These are phyloP conservation scores for Trichopria drosophilae DNA, from an alignment of 2,888 invertebrate genomes.

Conservation along the genomic window DNA sequence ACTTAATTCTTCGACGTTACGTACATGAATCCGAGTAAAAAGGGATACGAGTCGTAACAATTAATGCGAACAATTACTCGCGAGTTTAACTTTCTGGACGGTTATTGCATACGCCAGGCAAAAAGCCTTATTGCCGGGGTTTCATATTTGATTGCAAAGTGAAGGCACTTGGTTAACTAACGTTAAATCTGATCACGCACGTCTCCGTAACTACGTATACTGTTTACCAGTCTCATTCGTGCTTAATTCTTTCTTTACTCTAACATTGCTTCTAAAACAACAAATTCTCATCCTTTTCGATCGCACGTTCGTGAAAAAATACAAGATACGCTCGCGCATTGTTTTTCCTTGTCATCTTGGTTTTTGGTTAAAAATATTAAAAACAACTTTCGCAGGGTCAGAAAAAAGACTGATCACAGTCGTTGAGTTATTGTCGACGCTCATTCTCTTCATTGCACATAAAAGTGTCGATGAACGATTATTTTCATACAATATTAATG, in stretches of 20 bases:
- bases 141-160: slow-evolving; percentile 45
- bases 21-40: slow-evolving; percentile 40
- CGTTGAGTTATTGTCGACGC: too few species aligned
- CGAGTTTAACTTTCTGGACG: slow-evolving; percentile 55
- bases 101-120: slow-evolving; percentile 45
- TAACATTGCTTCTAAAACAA: slow-evolving; percentile 28
- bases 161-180: slow-evolving; percentile 49
- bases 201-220: slow-evolving; percentile 15
- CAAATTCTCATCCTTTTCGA: slow-evolving; percentile 26
- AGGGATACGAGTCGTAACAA: slow-evolving; percentile 47
- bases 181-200: slow-evolving; percentile 15
- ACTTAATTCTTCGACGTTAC: slow-evolving; percentile 39
- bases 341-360: too few species aligned
- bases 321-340: too few species aligned
- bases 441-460: too few species aligned
- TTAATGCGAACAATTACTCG: slow-evolving; percentile 47
- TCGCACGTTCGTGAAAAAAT: not conserved
- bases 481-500: too few species aligned
- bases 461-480: too few species aligned
- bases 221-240: slow-evolving; percentile 18
- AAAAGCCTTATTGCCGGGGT: slow-evolving; percentile 37
- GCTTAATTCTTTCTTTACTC: slow-evolving; percentile 20
- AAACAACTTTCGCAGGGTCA: too few species aligned
- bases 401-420: too few species aligned
- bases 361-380: too few species aligned